Evolutionary conservation across 1,140 invertebrate genomes (phyloP), one percentile per base, ranked within the genome.

Genomic region (Sesamia nonagrioides): DNA sequence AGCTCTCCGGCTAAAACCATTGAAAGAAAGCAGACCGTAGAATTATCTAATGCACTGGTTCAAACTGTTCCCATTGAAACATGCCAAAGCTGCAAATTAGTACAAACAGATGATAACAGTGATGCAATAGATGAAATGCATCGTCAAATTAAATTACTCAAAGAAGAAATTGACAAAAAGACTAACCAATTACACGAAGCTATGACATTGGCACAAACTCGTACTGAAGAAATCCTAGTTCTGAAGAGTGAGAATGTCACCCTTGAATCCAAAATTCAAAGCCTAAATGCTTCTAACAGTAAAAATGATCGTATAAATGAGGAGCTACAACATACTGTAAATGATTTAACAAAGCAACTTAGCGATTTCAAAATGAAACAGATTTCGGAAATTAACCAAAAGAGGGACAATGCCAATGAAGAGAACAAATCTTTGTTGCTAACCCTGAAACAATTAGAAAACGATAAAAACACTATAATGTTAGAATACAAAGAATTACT

Each of bases 401-500:
- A 77, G n/a, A 87, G 77, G 48, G 68, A 86, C 27, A 54, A 60
- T 37, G 61, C 78, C 11, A 83, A 81, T 45, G 86, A 91, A 77
- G 89, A 94, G 74, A 91, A 87, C 72, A 86, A 91, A 78, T 82
- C 82, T 6, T 77, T 95, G 50, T 71, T 95, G 48, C 58, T 82
- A 56, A 83, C 84, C 21, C 68, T 95, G 9, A 89, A 93, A 84
- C 83, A 90, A 72, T 84, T 95, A 37, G 94, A 95, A 88, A 86
- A 81, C 21, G 93, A 95, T 58, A 95, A 95, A 84, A 89, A 92
- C 77, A 45, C 71, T 6, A 82, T 92, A 15, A 84, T 92, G 33
- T 68, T 76, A n/a, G 89, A 95, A 83, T 95, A 93, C 74, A 92
- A 93, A 84, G 85, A 91, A 75, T 77, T 95, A 37, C 81, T 95